Evolutionary conservation across 1,140 invertebrate genomes (phyloP), one percentile per base, ranked within the genome.

Genomic region (Ladona fulva): DNA sequence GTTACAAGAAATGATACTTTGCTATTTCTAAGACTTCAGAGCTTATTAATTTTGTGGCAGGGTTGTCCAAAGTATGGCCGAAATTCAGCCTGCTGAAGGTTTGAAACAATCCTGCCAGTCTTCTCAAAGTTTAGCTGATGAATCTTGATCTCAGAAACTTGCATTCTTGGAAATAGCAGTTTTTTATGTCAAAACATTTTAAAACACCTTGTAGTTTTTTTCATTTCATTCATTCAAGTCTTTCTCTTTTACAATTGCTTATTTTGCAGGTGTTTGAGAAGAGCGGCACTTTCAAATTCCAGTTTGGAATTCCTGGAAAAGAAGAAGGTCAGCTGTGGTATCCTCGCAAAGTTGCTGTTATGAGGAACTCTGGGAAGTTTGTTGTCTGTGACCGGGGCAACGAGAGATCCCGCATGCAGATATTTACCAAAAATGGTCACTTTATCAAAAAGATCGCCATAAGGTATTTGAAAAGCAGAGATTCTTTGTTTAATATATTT

Each of bases 291-390:
- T 94, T 94, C 82, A 95, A 95, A 83, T 94, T 94, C 82, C 92
- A 95, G 85, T 97, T 97, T 85, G 95, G 95, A 44, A 90, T 91
- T 25, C 91, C 94, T 78, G 95, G 95, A 77, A 95, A 95, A 83
- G 96, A 98, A 80, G 96, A 98, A 83, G 97, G 97, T 0, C 95
- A 98, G 82, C 86, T 98, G 74, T 98, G 96, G 95, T 98, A 97
- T 87, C 97, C 97, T 1, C 89, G 97, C 42, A 98, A 98, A 87
- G 95, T 98, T 24, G 96, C 95, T 1, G 94, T 97, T 0, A 96
- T 97, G 88, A 89, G 93, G 52, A 91, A 91, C 42, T 92, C 91
- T 73, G 93, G 93, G 8, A 95, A 95, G 84, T 97, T 96, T 85
- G 96, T 99, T 66, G 94, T 99, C 0, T 98, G 97, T 85, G 97